These are phyloP conservation scores for Marisa cornuarietis DNA, from an alignment of 1,140 invertebrate genomes.

Conservation along the genomic window DNA sequence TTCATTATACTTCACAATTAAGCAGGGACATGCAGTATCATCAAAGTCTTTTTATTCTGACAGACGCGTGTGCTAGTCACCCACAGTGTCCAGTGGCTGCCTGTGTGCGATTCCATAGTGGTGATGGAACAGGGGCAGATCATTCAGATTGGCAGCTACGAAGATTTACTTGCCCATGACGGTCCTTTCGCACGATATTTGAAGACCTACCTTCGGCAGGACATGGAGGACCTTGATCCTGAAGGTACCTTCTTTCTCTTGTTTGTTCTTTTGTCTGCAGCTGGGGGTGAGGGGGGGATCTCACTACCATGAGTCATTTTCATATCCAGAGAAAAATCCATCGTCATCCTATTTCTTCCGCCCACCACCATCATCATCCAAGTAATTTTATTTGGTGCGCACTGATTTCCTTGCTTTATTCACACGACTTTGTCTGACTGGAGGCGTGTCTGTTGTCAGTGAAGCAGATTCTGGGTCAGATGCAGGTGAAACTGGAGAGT, in stretches of 20 bases:
- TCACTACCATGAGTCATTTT: too few relatives aligned
- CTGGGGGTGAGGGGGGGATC: too few relatives aligned
- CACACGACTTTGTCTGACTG: neutral
- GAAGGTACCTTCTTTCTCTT: slow-evolving; percentile 6
- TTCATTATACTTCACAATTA: too few relatives aligned
- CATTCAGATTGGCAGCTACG: slow-evolving; percentile 59
- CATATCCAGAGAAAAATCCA: too few relatives aligned
- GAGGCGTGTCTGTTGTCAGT: slow-evolving; percentile 30
- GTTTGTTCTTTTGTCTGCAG: neutral
- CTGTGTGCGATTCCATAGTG: slow-evolving; percentile 60
- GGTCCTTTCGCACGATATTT: slow-evolving; percentile 59
- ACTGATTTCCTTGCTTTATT: neutral
- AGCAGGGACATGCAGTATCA: too few relatives aligned
- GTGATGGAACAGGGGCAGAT: slow-evolving; percentile 59
- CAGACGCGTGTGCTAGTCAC: slow-evolving; percentile 62
- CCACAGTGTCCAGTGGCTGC: slow-evolving; percentile 62
- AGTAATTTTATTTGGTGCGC: neutral
- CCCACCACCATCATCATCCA: too few relatives aligned
- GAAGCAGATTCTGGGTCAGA: slow-evolving; percentile 37
- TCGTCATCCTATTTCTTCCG: too few relatives aligned
- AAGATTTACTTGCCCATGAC: slow-evolving; percentile 48
- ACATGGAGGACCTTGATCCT: slow-evolving; percentile 26
- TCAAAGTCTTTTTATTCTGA: neutral
- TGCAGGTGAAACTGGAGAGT: slow-evolving; percentile 48
- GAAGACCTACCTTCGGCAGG: slow-evolving; percentile 30